Percentiles rank a stretch among this genome's conserved stretches.
phyloP scores from a whole-genome alignment of 2,113 vertebrate genomes.

The Herpailurus yagouaroundi region DNA sequence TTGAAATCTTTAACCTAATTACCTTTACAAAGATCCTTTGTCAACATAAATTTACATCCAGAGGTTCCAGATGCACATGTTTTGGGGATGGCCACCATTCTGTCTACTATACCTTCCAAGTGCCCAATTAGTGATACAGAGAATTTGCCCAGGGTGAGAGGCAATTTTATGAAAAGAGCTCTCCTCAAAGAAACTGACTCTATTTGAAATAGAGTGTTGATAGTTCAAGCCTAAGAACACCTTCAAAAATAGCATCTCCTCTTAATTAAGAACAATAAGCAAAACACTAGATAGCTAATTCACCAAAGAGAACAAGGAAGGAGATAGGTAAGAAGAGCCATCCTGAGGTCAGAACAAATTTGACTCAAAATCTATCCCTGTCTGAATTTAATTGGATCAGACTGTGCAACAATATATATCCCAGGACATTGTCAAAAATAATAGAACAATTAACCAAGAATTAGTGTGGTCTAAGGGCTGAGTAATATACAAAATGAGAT shows the following conservation, averaged over 20 bases:
- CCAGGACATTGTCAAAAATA: background rate
- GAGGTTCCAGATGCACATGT: background rate
- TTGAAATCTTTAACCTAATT: background rate
- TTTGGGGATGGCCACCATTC: background rate
- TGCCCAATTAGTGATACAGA: background rate
- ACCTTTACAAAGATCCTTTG: background rate
- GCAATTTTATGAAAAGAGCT: background rate
- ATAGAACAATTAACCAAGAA: background rate
- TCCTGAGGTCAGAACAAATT: background rate
- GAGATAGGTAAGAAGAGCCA: background rate
- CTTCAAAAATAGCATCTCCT: background rate
- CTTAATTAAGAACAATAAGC: background rate
- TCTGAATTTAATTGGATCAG: background rate
- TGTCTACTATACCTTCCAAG: background rate
- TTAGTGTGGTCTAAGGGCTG: background rate
- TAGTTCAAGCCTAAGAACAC: background rate
- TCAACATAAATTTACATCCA: background rate
- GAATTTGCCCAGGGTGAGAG: background rate
- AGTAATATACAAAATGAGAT: background rate
- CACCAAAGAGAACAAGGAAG: background rate
- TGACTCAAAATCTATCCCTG: background rate
- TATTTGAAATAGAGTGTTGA: background rate
- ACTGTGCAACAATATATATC: background rate
- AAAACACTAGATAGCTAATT: background rate
- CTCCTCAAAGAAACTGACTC: background rate